A percentile compares a stretch with the other conserved stretches of the same genome.
These are phyloP conservation scores for Agrilus mali DNA, from an alignment of 2,888 invertebrate species.

Conservation along the genomic window DNA sequence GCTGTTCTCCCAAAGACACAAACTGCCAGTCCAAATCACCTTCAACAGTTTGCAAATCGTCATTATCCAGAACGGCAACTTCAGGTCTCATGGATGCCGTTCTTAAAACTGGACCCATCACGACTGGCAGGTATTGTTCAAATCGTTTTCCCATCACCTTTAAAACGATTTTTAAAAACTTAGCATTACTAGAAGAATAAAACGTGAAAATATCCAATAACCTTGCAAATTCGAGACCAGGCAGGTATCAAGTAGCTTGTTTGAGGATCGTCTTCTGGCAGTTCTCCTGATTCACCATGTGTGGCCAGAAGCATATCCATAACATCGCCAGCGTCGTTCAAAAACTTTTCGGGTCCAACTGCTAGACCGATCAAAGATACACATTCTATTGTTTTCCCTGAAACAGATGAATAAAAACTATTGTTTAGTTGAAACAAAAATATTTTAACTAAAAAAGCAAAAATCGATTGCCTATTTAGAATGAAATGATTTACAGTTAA, in stretches of 20 bases:
- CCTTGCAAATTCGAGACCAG: constrained; percentile 97
- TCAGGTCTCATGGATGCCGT: constrained; percentile 90
- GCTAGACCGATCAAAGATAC: constrained; percentile 92
- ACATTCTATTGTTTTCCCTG: constrained; percentile 90
- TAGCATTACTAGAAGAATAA: neutral
- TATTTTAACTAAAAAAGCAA: neutral
- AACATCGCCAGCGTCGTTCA: constrained; percentile 83
- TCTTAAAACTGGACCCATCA: constrained; percentile 90
- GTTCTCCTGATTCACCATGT: constrained; percentile 68
- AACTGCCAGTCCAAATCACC: constrained; percentile 90
- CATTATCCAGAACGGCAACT: constrained; percentile 79
- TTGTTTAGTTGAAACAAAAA: no score
- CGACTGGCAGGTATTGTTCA: constrained; percentile 81
- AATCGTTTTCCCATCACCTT: constrained; percentile 59
- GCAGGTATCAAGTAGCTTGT: constrained; percentile 96
- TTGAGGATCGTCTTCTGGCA: constrained; percentile 93
- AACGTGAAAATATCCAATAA: constrained; percentile 12
- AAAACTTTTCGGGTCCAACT: constrained; percentile 74
- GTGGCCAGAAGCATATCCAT: constrained; percentile 91
- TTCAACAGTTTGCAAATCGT: constrained; percentile 71
- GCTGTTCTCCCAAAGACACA: constrained; percentile 85
- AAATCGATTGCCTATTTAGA: no score
- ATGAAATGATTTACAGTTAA: no score
- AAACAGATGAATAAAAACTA: constrained; percentile 3
- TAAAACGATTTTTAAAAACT: constrained; percentile 2